Evolutionary conservation across 2,797 vertebrate genomes (phyloP).

Genomic region (Phrynocephalus guinanensis): DNA sequence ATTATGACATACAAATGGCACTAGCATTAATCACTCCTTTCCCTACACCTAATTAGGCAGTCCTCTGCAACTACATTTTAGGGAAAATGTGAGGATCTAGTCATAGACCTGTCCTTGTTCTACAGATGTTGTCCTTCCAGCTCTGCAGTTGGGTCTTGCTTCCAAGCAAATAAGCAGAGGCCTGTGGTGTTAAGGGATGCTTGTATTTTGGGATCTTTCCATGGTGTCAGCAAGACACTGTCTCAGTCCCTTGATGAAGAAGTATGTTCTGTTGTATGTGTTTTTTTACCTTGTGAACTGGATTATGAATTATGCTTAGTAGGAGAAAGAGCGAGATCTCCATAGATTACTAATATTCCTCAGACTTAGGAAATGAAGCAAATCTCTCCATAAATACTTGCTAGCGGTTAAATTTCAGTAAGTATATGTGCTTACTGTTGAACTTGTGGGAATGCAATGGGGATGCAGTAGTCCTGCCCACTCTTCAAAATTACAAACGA

Average conservation of each 20-base stretch:
- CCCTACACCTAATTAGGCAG: neutral
- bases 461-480: neutral
- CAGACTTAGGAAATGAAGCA: neutral
- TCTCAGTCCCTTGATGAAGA: neutral
- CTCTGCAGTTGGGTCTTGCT: too few species aligned
- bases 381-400: neutral
- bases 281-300: neutral
- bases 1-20: neutral
- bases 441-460: neutral
- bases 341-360: neutral
- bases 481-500: neutral
- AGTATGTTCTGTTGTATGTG: neutral
- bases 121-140: neutral
- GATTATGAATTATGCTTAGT: constrained; percentile 21
- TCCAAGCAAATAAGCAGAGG: neutral
- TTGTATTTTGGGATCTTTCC: neutral
- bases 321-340: neutral
- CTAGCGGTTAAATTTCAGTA: neutral
- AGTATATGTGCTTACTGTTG: neutral
- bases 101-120: neutral
- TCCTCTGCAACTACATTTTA: neutral
- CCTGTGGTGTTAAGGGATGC: too few species aligned
- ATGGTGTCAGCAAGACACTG: neutral
- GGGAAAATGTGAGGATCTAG: neutral
- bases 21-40: neutral